These are phyloP conservation scores for Germaria angustata DNA, from an alignment of 2,888 invertebrate species.

Conservation along the genomic window DNA sequence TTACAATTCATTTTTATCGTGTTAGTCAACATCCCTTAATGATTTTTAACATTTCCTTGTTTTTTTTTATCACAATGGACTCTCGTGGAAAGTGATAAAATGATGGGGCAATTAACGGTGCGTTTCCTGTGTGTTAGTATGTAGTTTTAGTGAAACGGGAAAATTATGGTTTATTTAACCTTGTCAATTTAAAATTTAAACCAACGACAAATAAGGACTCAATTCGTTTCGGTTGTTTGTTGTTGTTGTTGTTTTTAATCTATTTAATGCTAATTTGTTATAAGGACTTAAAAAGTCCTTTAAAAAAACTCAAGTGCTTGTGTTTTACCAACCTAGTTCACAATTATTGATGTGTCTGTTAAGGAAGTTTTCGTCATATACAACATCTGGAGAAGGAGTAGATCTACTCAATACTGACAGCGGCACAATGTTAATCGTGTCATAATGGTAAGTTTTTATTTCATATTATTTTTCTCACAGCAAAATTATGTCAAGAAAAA, in stretches of 20 bases:
- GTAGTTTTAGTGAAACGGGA: background rate
- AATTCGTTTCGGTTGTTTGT: background rate
- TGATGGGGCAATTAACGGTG: conserved; percentile 53
- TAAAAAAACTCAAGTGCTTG: background rate
- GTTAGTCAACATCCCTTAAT: conserved; percentile 46
- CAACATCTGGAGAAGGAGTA: conserved; percentile 5
- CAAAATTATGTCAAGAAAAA: no score
- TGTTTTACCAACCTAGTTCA: background rate
- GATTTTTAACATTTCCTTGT: background rate
- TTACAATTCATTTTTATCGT: conserved; percentile 2
- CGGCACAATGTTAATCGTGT: background rate
- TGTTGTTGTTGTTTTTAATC: background rate
- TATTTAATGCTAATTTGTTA: conserved; percentile 13
- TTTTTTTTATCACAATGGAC: background rate
- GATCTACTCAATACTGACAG: conserved; percentile 2
- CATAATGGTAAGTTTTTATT: conserved; percentile 11
- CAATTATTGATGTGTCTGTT: background rate
- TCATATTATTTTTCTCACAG: background rate
- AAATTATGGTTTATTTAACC: conserved; percentile 20
- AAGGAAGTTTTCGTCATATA: background rate
- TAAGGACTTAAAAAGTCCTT: conserved; percentile 32
- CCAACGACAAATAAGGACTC: background rate
- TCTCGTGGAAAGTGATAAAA: conserved; percentile 46
- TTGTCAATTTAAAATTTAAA: conserved; percentile 29
- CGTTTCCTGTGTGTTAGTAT: background rate